Base-by-base conservation (phyloP, 2,888 invertebrate species). In the Andrena dorsata region DNA sequence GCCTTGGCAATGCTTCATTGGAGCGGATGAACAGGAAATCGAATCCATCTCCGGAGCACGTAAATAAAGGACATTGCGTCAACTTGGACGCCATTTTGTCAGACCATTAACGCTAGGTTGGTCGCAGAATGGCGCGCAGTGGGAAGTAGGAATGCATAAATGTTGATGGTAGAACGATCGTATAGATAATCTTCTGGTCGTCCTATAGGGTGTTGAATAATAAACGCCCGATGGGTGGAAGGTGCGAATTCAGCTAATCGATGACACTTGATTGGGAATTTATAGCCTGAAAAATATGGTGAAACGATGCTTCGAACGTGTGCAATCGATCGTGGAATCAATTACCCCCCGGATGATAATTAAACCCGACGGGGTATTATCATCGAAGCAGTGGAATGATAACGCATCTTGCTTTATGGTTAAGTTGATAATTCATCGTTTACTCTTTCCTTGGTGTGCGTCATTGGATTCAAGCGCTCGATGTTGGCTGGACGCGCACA, bases 1-100 rank as follows among this genome's bases (percentile, higher is more conserved):
- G 64, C 83, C 86, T 85, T 87, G 82, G 81, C 41, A 32, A 82
- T 79, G 86, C 63, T 80, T 83, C 86, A 81, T 60, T 86, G 86
- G 71, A 86, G 81, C 85, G 80, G 56, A 80, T 61, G 77, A 82
- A 30, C 66, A 72, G 75, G 75, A 77, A 85, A 85, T 85, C 75
- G 66, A 82, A 77, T 80, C 75, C 66, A 78, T 76, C 63, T 60
- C 32, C 58, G 58, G 76, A 85, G 63, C 77, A 63, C 35, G 73
- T 64, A 65, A 41, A 71, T 64, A 64, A 77, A 69, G 65, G 56
- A 76, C 82, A 71, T 84, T 80, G 77, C 71, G 70, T 53, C 53
- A 53, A 20, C 53, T 20, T 20, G 53, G 20, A 20, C 20, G 53
- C 53, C 47, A 65, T 74, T 70, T 65, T 66, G 30, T 49, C n/a